Evolutionary conservation across 2,113 vertebrate genomes (phyloP).

Genomic region (Synchiropus splendidus): DNA sequence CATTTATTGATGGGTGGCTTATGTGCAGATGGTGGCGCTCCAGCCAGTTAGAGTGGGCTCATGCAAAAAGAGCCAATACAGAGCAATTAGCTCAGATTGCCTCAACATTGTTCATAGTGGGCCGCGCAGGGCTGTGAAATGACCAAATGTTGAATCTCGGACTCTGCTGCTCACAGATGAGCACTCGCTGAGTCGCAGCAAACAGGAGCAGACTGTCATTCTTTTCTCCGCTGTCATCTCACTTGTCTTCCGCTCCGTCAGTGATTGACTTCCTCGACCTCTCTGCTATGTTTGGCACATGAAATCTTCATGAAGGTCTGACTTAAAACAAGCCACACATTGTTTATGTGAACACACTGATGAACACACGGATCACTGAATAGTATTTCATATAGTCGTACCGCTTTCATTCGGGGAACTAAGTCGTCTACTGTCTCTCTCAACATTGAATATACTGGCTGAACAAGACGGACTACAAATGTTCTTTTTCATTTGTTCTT

Average conservation of each 20-base stretch:
- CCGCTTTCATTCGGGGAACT: no score
- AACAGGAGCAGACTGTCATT: background rate
- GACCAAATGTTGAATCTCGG: slow-evolving; percentile 48
- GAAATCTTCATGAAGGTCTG: no score
- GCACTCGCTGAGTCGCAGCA: background rate
- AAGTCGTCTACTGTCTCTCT: no score
- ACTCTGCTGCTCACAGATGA: slow-evolving; percentile 7
- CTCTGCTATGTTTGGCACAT: no score
- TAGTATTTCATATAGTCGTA: no score
- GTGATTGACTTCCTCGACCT: slow-evolving; percentile 8
- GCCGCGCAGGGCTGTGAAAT: slow-evolving; percentile 58
- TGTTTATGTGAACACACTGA: no score
- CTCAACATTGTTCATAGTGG: slow-evolving; percentile 63
- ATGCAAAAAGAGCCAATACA: slow-evolving; percentile 60
- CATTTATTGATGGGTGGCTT: background rate
- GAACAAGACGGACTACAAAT: no score
- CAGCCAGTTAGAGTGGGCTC: slow-evolving; percentile 56
- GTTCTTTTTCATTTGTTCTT: no score
- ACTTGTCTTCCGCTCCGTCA: background rate
- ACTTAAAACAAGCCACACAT: no score
- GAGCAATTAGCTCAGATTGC: slow-evolving; percentile 61
- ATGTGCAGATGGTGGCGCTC: slow-evolving; percentile 46
- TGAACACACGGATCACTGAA: no score
- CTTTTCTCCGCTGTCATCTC: slow-evolving; percentile 2
- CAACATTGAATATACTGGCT: no score